Conservation (phyloP, 2,113 vertebrate species). For the Phocoena sinus region DNA sequence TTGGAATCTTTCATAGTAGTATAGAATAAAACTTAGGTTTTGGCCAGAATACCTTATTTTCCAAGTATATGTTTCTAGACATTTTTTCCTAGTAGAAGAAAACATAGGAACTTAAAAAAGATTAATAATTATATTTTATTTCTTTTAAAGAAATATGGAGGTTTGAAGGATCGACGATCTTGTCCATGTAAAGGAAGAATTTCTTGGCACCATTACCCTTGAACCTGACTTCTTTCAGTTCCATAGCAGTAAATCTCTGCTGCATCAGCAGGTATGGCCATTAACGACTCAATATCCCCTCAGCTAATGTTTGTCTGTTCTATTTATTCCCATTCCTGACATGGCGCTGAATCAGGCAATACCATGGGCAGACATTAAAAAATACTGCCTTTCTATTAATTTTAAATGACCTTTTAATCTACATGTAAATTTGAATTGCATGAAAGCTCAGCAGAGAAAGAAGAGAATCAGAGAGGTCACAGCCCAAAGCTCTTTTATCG, state of each 20-base stretch:
- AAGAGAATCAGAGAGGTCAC: slow-evolving; percentile 32
- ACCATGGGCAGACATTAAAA: slow-evolving; percentile 77
- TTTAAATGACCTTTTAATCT: slow-evolving; percentile 81
- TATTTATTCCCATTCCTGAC: slow-evolving; percentile 74
- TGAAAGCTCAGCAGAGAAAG: slow-evolving; percentile 69
- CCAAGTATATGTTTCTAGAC: background rate
- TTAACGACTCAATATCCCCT: slow-evolving; percentile 73
- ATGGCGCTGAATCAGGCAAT: slow-evolving; percentile 64
- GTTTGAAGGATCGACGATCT: slow-evolving; percentile 70
- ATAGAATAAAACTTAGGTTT: background rate
- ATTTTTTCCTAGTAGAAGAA: slow-evolving; percentile 41
- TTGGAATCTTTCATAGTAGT: background rate
- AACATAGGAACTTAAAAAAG: slow-evolving; percentile 14
- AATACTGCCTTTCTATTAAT: slow-evolving; percentile 79
- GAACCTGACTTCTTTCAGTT: slow-evolving; percentile 79
- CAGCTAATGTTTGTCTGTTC: slow-evolving; percentile 69
- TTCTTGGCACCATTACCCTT: slow-evolving; percentile 89
- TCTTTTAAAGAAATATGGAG: slow-evolving; percentile 33
- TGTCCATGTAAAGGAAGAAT: slow-evolving; percentile 83
- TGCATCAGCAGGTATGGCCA: slow-evolving; percentile 81
- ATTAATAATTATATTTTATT: slow-evolving; percentile 33
- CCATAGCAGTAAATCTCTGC: slow-evolving; percentile 85
- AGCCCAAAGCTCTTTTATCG: slow-evolving; percentile 38
- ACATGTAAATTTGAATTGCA: slow-evolving; percentile 76
- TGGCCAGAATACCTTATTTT: slow-evolving; percentile 28